These are phyloP conservation scores for Drosophila melanogaster DNA, from an alignment of 1,140 invertebrate genomes.

Conservation along the genomic window Release_6_plus_ISO1_MT NC_004354.4:5778501-5779000, in stretches of 20 bases:
- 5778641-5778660: constrained; percentile 56
- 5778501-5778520: background rate
- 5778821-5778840: constrained; percentile 38
- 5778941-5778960: background rate
- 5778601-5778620: constrained; percentile 9
- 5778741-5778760: constrained; percentile 66
- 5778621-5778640: constrained; percentile 65
- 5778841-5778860: constrained; percentile 28
- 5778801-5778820: constrained; percentile 77
- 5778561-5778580: background rate
- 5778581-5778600: constrained; percentile 13
- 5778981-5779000: too few species aligned
- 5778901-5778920: background rate
- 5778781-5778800: constrained; percentile 60
- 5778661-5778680: constrained; percentile 13
- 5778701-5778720: background rate
- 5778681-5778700: background rate
- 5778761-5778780: constrained; percentile 75
- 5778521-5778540: background rate
- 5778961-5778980: background rate
- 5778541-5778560: constrained; percentile 11
- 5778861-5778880: constrained; percentile 84
- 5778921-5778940: background rate
- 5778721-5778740: constrained; percentile 15
- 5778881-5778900: constrained; percentile 67